Conservation (phyloP, 2,113 vertebrate genomes). For the Scophthalmus maximus region DNA sequence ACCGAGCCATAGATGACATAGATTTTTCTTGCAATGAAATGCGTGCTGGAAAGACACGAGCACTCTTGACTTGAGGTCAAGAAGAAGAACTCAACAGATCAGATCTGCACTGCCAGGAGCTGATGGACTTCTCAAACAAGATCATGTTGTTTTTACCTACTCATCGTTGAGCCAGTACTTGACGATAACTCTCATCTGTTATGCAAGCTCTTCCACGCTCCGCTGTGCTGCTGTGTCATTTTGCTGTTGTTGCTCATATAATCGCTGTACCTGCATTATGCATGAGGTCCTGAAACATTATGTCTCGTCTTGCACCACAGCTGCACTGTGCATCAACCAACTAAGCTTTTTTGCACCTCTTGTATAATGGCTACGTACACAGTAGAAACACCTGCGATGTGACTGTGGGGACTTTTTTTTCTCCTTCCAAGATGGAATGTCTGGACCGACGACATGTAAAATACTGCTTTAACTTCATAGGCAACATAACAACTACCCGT, state of each 20-base stretch:
- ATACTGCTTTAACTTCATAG: background rate
- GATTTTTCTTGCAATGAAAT: constrained; percentile 24
- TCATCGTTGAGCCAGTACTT: background rate
- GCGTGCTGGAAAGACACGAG: constrained; percentile 24
- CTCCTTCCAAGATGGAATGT: constrained; percentile 8
- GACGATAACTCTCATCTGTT: background rate
- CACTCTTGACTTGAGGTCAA: constrained; percentile 3
- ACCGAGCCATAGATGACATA: constrained; percentile 20
- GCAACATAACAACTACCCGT: background rate
- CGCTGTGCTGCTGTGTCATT: background rate
- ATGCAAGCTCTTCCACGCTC: too few species aligned
- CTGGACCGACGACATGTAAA: background rate
- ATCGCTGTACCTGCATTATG: constrained; percentile 17
- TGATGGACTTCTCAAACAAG: background rate
- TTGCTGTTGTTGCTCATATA: constrained; percentile 9
- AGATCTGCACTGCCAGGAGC: background rate
- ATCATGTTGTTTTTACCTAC: background rate
- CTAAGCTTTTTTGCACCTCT: constrained; percentile 5
- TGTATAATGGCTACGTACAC: background rate
- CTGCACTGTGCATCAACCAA: background rate
- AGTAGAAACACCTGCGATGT: constrained; percentile 3
- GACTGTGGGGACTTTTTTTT: constrained; percentile 1
- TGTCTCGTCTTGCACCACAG: background rate
- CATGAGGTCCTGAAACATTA: constrained; percentile 6
- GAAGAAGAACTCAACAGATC: constrained; percentile 10